phyloP scores from a whole-genome alignment of 2,888 invertebrate species.

The Griposia aprilina region DNA sequence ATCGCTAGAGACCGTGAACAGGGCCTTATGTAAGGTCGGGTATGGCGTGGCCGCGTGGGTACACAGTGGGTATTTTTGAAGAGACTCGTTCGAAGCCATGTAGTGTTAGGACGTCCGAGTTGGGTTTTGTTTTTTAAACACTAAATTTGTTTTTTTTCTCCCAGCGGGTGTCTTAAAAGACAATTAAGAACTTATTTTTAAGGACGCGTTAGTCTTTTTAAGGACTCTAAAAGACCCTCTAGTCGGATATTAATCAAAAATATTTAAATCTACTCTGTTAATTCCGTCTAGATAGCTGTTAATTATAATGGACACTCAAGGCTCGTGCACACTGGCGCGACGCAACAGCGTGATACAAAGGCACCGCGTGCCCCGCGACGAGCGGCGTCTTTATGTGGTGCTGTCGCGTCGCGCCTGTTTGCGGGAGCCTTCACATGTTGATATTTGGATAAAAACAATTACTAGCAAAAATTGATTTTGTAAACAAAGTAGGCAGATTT shows the following conservation, averaged over 20 bases:
- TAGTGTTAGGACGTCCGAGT: constrained; percentile 8
- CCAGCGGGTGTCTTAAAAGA: neutral
- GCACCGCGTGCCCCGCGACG: too few relatives aligned
- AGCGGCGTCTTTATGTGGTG: too few relatives aligned
- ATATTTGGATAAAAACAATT: neutral
- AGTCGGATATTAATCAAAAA: neutral
- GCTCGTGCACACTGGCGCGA: too few relatives aligned
- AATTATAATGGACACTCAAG: neutral
- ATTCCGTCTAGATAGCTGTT: neutral
- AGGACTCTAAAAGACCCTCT: neutral
- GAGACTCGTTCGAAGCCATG: neutral
- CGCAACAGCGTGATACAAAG: too few relatives aligned
- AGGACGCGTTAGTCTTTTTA: neutral
- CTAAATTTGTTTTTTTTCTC: neutral
- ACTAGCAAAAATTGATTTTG: neutral
- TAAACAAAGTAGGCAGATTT: neutral
- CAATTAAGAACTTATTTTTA: neutral
- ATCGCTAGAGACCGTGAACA: neutral
- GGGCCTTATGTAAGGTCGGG: constrained; percentile 17
- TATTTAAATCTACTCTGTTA: neutral
- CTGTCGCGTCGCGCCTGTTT: too few relatives aligned
- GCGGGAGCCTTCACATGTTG: too few relatives aligned
- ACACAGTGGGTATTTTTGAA: constrained; percentile 37
- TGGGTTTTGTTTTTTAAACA: neutral
- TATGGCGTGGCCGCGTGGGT: constrained; percentile 17